Evolutionary conservation across 2,797 vertebrate genomes (phyloP).

Genomic region (Dallia pectoralis): DNA sequence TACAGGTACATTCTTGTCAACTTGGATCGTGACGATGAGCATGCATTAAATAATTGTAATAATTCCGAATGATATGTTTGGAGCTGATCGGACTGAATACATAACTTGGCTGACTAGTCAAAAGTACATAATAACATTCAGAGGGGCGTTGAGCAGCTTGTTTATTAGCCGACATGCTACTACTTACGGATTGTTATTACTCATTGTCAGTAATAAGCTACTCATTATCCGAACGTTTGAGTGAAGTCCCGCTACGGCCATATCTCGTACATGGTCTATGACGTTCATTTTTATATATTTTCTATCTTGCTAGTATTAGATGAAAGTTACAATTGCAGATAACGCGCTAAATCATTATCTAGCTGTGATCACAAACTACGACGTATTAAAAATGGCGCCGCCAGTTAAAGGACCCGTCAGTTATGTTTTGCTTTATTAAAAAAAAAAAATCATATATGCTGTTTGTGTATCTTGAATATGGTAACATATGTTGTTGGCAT

Average conservation of each 20-base stretch:
- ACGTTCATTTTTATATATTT: conserved; percentile 81
- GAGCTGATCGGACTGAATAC: not conserved
- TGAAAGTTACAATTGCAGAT: conserved; percentile 22
- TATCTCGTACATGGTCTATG: conserved; percentile 94
- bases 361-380: conserved; percentile 10
- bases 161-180: conserved; percentile 5
- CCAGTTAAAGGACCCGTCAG: not conserved
- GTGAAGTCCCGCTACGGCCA: conserved; percentile 95
- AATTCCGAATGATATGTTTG: not conserved
- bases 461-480: not conserved
- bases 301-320: not conserved
- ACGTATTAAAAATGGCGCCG: conserved; percentile 68
- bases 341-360: conserved; percentile 46
- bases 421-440: not conserved
- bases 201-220: conserved; percentile 95
- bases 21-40: not conserved
- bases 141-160: not conserved
- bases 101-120: not conserved
- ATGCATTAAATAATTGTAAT: not conserved
- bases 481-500: not conserved
- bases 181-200: conserved; percentile 98
- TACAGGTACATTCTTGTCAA: not conserved
- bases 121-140: not conserved
- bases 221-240: conserved; percentile 95
- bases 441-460: not conserved